Conservation (phyloP, 2,888 invertebrate species). For the Heliconius sara region DNA sequence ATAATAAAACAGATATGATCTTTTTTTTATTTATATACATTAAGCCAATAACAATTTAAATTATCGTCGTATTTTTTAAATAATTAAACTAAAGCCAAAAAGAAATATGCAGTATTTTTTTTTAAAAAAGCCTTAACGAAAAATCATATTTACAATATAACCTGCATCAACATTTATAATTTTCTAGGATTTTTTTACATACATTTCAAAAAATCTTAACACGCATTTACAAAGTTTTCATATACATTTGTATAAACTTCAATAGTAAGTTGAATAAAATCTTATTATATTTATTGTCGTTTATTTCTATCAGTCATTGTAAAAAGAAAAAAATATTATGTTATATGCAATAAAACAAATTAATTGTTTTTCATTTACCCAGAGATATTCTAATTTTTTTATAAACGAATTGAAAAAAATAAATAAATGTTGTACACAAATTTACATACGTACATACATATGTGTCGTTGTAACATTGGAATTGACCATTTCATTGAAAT, state of each 20-base stretch:
- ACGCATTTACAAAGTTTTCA: too few relatives aligned
- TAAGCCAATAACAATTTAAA: neutral
- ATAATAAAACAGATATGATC: neutral
- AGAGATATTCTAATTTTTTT: neutral
- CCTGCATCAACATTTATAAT: neutral
- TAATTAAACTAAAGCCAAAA: neutral
- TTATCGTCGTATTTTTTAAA: neutral
- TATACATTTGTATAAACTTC: neutral
- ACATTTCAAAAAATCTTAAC: neutral
- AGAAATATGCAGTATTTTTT: neutral
- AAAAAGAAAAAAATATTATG: neutral
- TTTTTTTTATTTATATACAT: neutral
- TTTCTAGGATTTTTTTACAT: neutral
- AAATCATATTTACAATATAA: neutral
- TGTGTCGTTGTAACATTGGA: neutral
- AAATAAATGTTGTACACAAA: too few relatives aligned
- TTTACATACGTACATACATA: neutral
- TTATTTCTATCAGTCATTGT: slow-evolving; percentile 22
- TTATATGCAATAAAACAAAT: neutral
- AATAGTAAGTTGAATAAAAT: slow-evolving; percentile 3
- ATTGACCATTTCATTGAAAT: neutral
- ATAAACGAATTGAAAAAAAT: too few relatives aligned
- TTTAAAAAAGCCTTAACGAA: neutral
- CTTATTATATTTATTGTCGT: slow-evolving; percentile 25
- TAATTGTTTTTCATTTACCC: neutral